phyloP scores from a whole-genome alignment of 2,113 vertebrate species.

The Dipodomys ordii region DNA sequence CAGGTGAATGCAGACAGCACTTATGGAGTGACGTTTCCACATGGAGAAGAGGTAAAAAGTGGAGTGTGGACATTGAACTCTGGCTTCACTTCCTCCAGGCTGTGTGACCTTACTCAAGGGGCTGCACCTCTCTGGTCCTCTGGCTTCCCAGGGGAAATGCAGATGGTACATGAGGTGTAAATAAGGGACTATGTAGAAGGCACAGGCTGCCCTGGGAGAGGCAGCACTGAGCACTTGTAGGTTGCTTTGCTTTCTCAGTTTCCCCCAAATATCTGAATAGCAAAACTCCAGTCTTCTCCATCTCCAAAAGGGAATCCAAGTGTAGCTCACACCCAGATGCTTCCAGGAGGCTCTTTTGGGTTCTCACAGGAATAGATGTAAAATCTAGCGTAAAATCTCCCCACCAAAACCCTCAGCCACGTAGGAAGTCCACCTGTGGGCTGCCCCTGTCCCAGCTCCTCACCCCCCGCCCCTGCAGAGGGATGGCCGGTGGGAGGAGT shows the following conservation, averaged over 20 bases:
- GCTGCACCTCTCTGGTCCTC: not conserved
- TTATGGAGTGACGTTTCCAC: not conserved
- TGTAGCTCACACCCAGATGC: no score
- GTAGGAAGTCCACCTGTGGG: no score
- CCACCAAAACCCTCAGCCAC: no score
- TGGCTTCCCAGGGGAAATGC: not conserved
- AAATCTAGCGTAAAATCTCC: no score
- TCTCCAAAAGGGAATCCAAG: not conserved
- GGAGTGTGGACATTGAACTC: not conserved
- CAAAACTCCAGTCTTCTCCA: not conserved
- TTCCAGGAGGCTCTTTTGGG: no score
- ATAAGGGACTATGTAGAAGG: not conserved
- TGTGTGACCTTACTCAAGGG: not conserved
- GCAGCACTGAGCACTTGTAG: fast-evolving
- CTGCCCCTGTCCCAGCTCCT: no score
- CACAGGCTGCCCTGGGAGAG: fast-evolving
- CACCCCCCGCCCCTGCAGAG: no score
- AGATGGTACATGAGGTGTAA: not conserved
- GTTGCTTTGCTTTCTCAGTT: not conserved
- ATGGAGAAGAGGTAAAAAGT: not conserved
- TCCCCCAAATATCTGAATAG: not conserved
- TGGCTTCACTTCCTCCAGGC: not conserved
- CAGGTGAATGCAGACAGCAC: not conserved
- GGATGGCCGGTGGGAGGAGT: no score
- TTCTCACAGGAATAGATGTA: no score